Percentiles rank a stretch among this genome's conserved stretches.
phyloP scores from a whole-genome alignment of 2,797 vertebrate genomes.

The Austrolebias charrua region DNA sequence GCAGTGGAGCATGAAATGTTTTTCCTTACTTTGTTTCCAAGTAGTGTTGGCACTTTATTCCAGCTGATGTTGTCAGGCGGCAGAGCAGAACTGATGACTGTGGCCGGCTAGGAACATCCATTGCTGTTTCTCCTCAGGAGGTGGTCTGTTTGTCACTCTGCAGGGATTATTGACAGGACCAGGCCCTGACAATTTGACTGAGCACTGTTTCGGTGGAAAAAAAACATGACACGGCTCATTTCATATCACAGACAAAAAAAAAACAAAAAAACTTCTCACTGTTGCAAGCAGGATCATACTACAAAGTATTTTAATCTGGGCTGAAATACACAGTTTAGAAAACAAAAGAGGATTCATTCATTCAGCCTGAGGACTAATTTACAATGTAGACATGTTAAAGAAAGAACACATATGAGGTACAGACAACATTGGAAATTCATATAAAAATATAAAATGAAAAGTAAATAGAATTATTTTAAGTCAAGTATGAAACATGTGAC shows the following conservation, averaged over 20 bases:
- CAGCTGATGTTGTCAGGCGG: conserved; percentile 15
- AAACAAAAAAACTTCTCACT: conserved; percentile 11
- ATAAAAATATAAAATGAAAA: too few relatives aligned
- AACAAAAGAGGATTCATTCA: conserved; percentile 4
- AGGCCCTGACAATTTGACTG: conserved; percentile 18
- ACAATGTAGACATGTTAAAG: too few relatives aligned
- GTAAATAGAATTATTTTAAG: too few relatives aligned
- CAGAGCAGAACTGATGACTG: conserved; percentile 51
- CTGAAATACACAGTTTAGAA: conserved; percentile 27
- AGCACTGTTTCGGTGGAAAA: conserved; percentile 8
- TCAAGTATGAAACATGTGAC: too few relatives aligned
- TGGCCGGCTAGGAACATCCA: conserved; percentile 30
- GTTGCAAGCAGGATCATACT: conserved; percentile 21
- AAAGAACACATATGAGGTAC: too few relatives aligned
- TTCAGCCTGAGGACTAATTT: too few relatives aligned
- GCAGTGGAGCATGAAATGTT: conserved; percentile 22
- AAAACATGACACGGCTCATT: conserved; percentile 28
- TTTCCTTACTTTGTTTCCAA: conserved; percentile 10
- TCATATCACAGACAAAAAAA: conserved; percentile 22
- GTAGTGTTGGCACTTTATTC: conserved; percentile 34
- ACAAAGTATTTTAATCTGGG: conserved; percentile 21
- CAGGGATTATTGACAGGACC: conserved; percentile 44
- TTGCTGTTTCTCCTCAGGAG: conserved; percentile 32
- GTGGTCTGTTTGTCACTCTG: conserved; percentile 49
- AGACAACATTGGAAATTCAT: too few relatives aligned